Evolutionary conservation across 1,140 invertebrate genomes (phyloP).

Genomic region (Ditylenchus dipsaci): DNA sequence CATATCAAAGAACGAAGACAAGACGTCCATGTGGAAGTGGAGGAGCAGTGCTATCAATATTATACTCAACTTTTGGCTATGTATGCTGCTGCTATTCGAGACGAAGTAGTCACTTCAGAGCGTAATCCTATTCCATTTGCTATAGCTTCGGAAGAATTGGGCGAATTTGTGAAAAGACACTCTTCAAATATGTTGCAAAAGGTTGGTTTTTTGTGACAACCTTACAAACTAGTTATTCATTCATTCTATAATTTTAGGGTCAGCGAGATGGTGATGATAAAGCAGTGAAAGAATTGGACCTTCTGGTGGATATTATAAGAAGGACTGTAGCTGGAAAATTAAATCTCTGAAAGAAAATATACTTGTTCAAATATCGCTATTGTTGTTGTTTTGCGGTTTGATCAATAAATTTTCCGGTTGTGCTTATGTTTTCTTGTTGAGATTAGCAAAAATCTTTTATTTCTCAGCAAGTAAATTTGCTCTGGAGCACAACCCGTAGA

Average conservation of each 20-base stretch:
- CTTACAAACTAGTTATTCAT: background rate
- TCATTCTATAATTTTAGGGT: background rate
- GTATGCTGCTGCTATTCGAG: conserved; percentile 7
- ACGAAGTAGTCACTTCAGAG: conserved; percentile 1
- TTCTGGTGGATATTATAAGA: conserved; percentile 1
- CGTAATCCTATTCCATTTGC: conserved; percentile 9
- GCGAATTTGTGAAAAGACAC: conserved; percentile 2
- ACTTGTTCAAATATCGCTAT: no score
- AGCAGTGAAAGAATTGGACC: background rate
- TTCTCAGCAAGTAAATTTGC: no score
- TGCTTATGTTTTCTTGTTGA: no score
- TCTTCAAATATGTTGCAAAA: background rate
- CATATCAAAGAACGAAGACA: background rate
- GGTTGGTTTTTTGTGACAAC: background rate
- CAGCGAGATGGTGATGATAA: background rate
- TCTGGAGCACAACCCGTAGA: no score
- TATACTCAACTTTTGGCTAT: conserved; percentile 7
- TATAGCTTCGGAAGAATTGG: background rate
- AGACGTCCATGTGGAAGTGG: background rate
- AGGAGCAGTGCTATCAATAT: conserved; percentile 4
- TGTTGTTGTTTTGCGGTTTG: no score
- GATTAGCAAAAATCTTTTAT: no score
- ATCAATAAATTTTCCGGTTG: no score
- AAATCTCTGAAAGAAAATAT: background rate
- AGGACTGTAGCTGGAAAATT: conserved; percentile 7